Evolutionary conservation across 2,797 vertebrate species (phyloP), one percentile per base, ranked within the genome.

Genomic region (Megalops cyprinoides): DNA sequence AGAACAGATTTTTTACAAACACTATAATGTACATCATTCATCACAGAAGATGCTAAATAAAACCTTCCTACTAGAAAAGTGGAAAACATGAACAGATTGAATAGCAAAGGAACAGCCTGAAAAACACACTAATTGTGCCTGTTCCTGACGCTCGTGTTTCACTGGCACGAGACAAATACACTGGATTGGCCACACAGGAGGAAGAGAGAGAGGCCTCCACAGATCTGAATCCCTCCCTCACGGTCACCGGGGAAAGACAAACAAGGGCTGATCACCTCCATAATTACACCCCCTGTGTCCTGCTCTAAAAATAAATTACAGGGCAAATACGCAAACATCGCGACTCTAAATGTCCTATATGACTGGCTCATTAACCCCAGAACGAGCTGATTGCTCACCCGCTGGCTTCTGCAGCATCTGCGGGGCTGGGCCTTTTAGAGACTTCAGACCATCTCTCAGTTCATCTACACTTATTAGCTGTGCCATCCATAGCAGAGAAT

Each of bases 231-330:
- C 62, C 44, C 39, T 73, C 37, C 39, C 20, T 73, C 20, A 46
- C 39, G 3, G 39, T 48, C 37, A 37, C 69, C 1, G 44, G 48
- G 25, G 44, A 25, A 73, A 67, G n/a, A 65, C 31, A 49, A 60
- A 81, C 74, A 81, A 56, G 79, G 46, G 25, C 51, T 56, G 73
- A 48, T 84, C 42, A 78, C 34, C n/a, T 10, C 23, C 28, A 0
- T 18, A 69, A 76, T 62, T 12, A 71, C 65, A 80, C 48, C 39
- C 18, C 14, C 37, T 6, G 18, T 44, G 39, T 15, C 14, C 62
- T n/a, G 69, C 79, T 82, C 74, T 79, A 78, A 76, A 74, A 39
- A 74, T 20, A 62, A 53, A 83, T 55, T 39, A 44, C 53, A 46
- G 3, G 48, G 75, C 69, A 80, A 74, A 81, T 79, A 74, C 42